These are phyloP conservation scores for Echiichthys vipera DNA, from an alignment of 2,797 vertebrate species.

Conservation along the genomic window DNA sequence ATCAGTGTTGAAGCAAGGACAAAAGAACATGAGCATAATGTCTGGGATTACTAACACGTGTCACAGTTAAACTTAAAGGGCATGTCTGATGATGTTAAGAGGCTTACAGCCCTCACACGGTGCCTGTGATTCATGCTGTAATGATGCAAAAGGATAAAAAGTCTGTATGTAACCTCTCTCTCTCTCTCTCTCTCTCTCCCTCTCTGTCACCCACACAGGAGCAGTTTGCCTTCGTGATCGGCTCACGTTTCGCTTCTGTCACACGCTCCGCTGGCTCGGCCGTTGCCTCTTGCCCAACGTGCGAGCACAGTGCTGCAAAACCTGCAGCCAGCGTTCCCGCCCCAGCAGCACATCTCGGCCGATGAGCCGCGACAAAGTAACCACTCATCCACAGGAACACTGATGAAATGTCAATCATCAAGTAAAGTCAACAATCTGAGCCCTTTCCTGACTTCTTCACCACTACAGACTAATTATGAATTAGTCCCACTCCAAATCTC, in stretches of 20 bases:
- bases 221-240: conserved; percentile 86
- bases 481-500: conserved; percentile 5
- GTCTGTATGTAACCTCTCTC: not conserved
- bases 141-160: not conserved
- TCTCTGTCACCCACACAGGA: conserved; percentile 68
- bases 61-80: not conserved
- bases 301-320: conserved; percentile 89
- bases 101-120: not conserved
- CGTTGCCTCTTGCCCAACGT: conserved; percentile 87
- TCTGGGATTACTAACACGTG: not conserved
- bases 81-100: not conserved
- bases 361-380: conserved; percentile 61
- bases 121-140: not conserved
- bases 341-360: conserved; percentile 69
- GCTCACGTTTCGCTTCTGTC: conserved; percentile 89
- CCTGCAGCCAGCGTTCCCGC: conserved; percentile 80
- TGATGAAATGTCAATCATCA: not conserved
- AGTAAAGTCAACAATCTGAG: conserved; percentile 30
- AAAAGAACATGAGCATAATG: not conserved
- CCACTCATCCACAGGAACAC: conserved; percentile 2
- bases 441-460: conserved; percentile 15
- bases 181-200: conserved; percentile 4
- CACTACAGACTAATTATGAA: conserved; percentile 3
- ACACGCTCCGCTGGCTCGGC: conserved; percentile 88
- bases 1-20: not conserved